Evolutionary conservation across 2,888 invertebrate species (phyloP), one percentile per base, ranked within the genome.

Genomic region (Euplexia lucipara): DNA sequence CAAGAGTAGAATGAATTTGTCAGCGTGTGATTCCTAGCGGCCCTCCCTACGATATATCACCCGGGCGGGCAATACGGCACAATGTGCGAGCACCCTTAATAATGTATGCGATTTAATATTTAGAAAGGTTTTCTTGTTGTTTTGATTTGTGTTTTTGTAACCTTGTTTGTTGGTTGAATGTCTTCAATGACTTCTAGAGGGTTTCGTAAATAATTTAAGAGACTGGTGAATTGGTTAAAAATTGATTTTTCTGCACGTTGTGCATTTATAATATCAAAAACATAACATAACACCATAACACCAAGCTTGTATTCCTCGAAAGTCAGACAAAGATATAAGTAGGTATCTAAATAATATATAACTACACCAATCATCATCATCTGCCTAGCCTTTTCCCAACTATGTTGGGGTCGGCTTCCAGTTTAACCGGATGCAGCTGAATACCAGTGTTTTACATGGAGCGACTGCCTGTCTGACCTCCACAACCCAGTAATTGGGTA

Each of bases 1-100:
- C 90, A 90, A 89, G 89, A 87, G 86, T 85, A 82, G 88, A 89
- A 92, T 91, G 92, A 92, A 92, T 93, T 92, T 92, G 92, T 92
- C 92, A 91, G 87, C 83, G 83, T 84, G 89, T 90, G 91, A 92
- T 89, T 91, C 88, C 82, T 83, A 78, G 83, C 81, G 79, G 86
- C 84, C 86, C 90, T 86, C 84, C 88, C 83, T 57, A 78, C 83
- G 56, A 90, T 92, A 89, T 84, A 89, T 92, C 91, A 91, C 84
- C 54, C 68, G 59, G 61, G 42, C 32, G n/a, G 32, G 39, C 52
- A 41, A 66, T 62, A 54, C 74, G 78, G 74, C 26, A 68, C 76
- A 78, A 70, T 66, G 62, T 69, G 37, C 64, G 79, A 60, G 69
- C 54, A 78, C 56, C 78, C 60, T 78, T 58, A 74, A 77, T 64